Percentiles rank a stretch among this genome's conserved stretches.
phyloP scores from a whole-genome alignment of 2,888 invertebrate genomes.

The Leptothorax acervorum region DNA sequence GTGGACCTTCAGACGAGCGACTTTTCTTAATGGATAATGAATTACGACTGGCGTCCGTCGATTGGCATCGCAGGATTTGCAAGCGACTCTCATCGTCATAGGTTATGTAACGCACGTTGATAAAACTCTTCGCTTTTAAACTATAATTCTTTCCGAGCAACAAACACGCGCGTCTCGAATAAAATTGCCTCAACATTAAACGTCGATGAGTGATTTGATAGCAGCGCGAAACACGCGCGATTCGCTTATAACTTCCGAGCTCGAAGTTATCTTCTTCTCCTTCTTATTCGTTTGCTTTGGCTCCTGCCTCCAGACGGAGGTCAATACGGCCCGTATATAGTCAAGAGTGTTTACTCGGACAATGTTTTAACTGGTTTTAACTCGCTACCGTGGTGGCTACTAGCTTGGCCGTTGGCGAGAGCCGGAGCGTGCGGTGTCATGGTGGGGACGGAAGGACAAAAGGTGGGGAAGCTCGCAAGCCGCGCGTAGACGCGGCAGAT shows the following conservation, averaged over 20 bases:
- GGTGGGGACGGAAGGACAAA: no score
- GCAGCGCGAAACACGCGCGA: constrained; percentile 30
- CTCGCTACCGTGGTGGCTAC: no score
- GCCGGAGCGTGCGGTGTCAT: no score
- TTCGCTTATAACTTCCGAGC: background rate
- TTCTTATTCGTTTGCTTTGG: no score
- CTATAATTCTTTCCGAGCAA: constrained; percentile 11
- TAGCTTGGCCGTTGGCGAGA: no score
- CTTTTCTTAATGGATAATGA: constrained; percentile 2
- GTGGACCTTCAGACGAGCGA: constrained; percentile 62
- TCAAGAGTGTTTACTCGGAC: no score
- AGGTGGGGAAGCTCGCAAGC: no score
- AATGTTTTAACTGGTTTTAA: no score
- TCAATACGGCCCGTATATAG: no score
- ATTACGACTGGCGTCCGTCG: background rate
- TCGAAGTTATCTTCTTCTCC: background rate
- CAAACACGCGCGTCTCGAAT: constrained; percentile 46
- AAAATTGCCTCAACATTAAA: constrained; percentile 65
- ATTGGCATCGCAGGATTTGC: background rate
- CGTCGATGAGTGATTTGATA: constrained; percentile 2
- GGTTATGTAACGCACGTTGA: constrained; percentile 63
- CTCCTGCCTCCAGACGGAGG: no score
- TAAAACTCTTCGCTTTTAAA: constrained; percentile 10
- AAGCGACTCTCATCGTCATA: constrained; percentile 50
- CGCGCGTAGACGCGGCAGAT: no score